Conservation (phyloP, 2,888 invertebrate genomes). For the Apoderus coryli region DNA sequence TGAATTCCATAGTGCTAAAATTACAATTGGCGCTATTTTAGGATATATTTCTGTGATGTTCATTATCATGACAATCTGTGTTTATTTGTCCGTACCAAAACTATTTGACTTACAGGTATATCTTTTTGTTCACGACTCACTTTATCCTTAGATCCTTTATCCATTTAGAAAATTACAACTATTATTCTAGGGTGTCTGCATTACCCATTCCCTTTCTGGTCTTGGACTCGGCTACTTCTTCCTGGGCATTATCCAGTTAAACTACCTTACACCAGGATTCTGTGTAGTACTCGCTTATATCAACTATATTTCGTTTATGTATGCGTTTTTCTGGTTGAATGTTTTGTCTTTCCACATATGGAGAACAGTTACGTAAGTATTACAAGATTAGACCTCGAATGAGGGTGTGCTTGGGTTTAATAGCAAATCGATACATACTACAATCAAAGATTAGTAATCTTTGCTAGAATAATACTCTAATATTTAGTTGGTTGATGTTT, state of each 20-base stretch:
- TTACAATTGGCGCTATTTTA: conserved; percentile 3
- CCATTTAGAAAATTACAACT: too few species aligned
- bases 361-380: conserved; percentile 47
- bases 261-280: conserved; percentile 28
- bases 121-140: too few species aligned
- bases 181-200: conserved; percentile 45
- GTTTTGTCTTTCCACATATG: conserved; percentile 53
- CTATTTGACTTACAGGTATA: conserved; percentile 38
- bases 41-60: conserved; percentile 34
- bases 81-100: conserved; percentile 46
- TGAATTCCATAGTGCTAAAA: too few species aligned
- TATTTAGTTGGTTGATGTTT: too few species aligned
- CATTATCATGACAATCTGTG: conserved; percentile 40
- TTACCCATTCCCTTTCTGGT: conserved; percentile 44
- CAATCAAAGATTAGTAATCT: too few species aligned
- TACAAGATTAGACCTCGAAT: too few species aligned
- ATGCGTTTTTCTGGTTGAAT: conserved; percentile 60
- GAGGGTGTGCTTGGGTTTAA: too few species aligned
- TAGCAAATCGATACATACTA: too few species aligned
- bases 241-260: conserved; percentile 40
- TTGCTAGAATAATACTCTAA: too few species aligned
- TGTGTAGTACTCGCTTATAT: conserved; percentile 37
- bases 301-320: conserved; percentile 39
- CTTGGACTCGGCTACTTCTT: conserved; percentile 43
- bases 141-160: too few species aligned